These are phyloP conservation scores for Hemaris fuciformis DNA, from an alignment of 2,888 invertebrate species.

Conservation along the genomic window DNA sequence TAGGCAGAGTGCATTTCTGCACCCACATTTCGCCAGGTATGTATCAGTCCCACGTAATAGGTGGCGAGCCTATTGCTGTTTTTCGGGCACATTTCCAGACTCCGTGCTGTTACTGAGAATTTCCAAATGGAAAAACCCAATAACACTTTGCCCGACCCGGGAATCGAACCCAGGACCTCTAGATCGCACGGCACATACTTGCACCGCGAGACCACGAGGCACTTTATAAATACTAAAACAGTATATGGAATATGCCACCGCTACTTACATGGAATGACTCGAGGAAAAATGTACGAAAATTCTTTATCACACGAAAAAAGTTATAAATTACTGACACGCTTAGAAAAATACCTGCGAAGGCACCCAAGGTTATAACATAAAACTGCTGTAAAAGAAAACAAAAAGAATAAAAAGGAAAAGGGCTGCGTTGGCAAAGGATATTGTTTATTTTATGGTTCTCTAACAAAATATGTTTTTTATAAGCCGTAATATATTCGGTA, in stretches of 20 bases:
- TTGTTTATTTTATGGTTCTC: neutral
- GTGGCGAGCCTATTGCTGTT: too few relatives aligned
- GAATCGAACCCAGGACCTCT: too few relatives aligned
- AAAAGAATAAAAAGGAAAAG: neutral
- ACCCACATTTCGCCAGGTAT: too few relatives aligned
- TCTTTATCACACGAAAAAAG: neutral
- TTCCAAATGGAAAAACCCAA: too few relatives aligned
- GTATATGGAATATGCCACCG: neutral
- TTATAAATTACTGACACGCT: conserved; percentile 1
- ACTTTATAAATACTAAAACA: neutral
- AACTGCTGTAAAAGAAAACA: conserved; percentile 3
- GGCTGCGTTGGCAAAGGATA: neutral
- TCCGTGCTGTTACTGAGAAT: too few relatives aligned
- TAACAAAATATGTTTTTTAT: conserved; percentile 1
- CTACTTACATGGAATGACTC: neutral
- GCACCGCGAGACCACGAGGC: too few relatives aligned
- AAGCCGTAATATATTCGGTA: neutral
- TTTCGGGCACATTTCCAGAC: too few relatives aligned
- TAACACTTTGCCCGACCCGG: too few relatives aligned
- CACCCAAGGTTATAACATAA: neutral
- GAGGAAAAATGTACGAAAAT: neutral
- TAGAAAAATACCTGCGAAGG: neutral
- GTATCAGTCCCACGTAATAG: too few relatives aligned
- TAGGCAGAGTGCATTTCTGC: too few relatives aligned
- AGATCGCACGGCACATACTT: too few relatives aligned